Conservation (phyloP, 2,888 invertebrate species). For the Catonia carolina region DNA sequence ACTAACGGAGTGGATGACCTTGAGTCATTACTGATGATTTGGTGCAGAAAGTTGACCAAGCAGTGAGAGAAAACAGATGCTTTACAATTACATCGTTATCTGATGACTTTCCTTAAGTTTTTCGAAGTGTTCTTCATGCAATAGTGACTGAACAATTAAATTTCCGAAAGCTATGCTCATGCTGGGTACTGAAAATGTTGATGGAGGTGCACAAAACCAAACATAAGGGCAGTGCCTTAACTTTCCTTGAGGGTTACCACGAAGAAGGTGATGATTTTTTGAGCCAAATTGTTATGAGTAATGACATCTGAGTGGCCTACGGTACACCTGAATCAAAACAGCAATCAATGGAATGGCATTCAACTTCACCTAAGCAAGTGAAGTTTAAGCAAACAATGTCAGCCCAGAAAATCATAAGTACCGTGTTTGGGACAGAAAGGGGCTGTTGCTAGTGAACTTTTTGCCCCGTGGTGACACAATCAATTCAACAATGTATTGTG, state of each 20-base stretch:
- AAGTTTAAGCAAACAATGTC: slow-evolving; percentile 27
- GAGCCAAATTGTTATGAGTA: slow-evolving; percentile 25
- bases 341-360: slow-evolving; percentile 26
- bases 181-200: slow-evolving; percentile 32
- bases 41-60: no score
- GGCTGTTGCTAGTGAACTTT: slow-evolving; percentile 30
- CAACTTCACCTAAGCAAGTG: slow-evolving; percentile 21
- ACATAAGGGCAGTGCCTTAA: slow-evolving; percentile 12
- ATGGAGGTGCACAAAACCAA: slow-evolving; percentile 30
- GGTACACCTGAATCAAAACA: slow-evolving; percentile 27
- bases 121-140: slow-evolving; percentile 21
- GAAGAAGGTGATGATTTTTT: slow-evolving; percentile 31
- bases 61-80: no score
- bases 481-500: slow-evolving; percentile 24
- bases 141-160: slow-evolving; percentile 29
- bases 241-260: slow-evolving; percentile 30
- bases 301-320: slow-evolving; percentile 25
- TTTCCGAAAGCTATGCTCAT: slow-evolving; percentile 31
- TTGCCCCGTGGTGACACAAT: slow-evolving; percentile 24
- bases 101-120: slow-evolving; percentile 29
- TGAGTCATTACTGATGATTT: no score
- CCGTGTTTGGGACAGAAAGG: slow-evolving; percentile 33
- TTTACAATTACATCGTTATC: no score
- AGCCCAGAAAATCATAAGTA: slow-evolving; percentile 32
- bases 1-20: slow-evolving; percentile 22